Conservation (phyloP, 2,113 vertebrate genomes). For the Sinocyclocheilus rhinocerous region DNA sequence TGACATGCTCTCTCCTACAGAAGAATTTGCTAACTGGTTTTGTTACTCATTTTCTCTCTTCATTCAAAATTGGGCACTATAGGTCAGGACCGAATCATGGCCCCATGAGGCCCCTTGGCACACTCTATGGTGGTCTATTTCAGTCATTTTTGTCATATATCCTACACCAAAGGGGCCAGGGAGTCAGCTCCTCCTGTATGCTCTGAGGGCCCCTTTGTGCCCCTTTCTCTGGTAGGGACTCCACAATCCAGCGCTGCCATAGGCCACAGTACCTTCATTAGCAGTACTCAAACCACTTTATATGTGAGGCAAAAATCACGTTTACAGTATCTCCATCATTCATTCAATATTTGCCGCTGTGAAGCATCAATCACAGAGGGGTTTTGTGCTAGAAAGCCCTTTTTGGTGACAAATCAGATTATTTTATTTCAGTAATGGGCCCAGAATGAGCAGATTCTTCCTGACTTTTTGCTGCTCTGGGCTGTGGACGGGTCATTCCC, state of each 20-base stretch:
- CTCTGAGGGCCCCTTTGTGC: not conserved
- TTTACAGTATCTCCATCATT: not conserved
- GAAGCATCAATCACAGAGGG: slow-evolving; percentile 1
- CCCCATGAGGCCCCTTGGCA: not conserved
- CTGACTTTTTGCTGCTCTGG: not conserved
- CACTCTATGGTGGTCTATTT: not conserved
- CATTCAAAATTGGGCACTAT: not conserved
- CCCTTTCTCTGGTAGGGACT: not conserved
- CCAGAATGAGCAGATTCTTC: not conserved
- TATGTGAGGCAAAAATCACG: not conserved
- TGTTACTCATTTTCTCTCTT: not conserved
- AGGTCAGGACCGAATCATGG: not conserved
- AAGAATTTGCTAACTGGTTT: not conserved
- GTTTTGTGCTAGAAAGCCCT: not conserved
- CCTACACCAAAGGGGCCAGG: not conserved
- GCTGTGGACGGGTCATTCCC: not conserved
- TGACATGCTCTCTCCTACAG: not conserved
- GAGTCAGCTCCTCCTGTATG: not conserved
- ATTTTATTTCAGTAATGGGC: not conserved
- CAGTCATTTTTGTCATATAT: not conserved
- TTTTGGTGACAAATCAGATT: not conserved
- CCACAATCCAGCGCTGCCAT: not conserved
- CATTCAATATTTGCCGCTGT: not conserved
- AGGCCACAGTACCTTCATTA: not conserved
- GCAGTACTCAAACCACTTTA: not conserved